Conservation (phyloP, 2,113 vertebrate genomes). For the Sander vitreus region DNA sequence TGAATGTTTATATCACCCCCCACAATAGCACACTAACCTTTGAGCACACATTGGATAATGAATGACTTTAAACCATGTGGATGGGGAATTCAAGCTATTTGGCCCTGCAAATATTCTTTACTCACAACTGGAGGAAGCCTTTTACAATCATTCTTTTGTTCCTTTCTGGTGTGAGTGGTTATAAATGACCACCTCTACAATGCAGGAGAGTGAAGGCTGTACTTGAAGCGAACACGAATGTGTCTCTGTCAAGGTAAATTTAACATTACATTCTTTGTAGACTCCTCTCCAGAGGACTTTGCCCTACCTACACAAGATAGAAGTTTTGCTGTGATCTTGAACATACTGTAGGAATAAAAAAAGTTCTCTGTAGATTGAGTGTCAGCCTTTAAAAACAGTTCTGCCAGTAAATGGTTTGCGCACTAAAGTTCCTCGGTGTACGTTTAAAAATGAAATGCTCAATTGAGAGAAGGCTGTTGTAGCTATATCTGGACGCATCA, state of each 20-base stretch:
- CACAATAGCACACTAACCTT: slow-evolving; percentile 80
- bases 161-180: slow-evolving; percentile 43
- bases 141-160: slow-evolving; percentile 28
- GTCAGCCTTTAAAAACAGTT: slow-evolving; percentile 63
- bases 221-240: slow-evolving; percentile 50
- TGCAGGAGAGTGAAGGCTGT: slow-evolving; percentile 56
- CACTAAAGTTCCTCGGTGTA: slow-evolving; percentile 61
- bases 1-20: slow-evolving; percentile 81
- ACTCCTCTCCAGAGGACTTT: not conserved
- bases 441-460: slow-evolving; percentile 69
- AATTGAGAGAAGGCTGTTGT: slow-evolving; percentile 61
- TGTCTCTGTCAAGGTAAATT: slow-evolving; percentile 22
- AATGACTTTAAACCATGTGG: slow-evolving; percentile 86
- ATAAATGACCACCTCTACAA: slow-evolving; percentile 54
- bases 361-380: slow-evolving; percentile 51
- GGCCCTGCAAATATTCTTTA: slow-evolving; percentile 62
- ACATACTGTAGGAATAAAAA: slow-evolving; percentile 7
- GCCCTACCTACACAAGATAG: slow-evolving; percentile 14
- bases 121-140: slow-evolving; percentile 60
- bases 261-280: not conserved
- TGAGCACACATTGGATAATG: slow-evolving; percentile 89
- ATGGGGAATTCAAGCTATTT: slow-evolving; percentile 89
- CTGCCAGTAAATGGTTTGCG: slow-evolving; percentile 39
- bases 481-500: slow-evolving; percentile 69
- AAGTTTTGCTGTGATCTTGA: slow-evolving; percentile 40